These are phyloP conservation scores for Drosophila borealis DNA, from an alignment of 2,888 invertebrate species.

Conservation along the genomic window DNA sequence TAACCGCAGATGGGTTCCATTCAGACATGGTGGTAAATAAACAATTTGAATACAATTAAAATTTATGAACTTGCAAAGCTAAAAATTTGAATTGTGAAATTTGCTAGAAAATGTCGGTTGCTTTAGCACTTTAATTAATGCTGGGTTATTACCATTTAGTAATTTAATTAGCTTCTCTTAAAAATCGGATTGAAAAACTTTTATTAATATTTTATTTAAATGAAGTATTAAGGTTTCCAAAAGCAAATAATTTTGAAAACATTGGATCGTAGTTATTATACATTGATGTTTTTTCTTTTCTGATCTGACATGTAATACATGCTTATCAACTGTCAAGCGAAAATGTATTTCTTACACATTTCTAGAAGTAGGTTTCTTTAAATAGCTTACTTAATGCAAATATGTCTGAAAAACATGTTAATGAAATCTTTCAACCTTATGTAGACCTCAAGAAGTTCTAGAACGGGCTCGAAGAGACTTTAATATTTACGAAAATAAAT, in stretches of 20 bases:
- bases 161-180: constrained; percentile 31
- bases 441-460: not conserved
- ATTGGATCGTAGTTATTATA: too few species aligned
- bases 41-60: constrained; percentile 42
- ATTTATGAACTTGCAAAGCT: constrained; percentile 55
- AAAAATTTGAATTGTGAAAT: constrained; percentile 43
- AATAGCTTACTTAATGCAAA: not conserved
- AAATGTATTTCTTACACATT: too few species aligned
- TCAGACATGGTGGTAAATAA: constrained; percentile 48
- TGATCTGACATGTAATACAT: too few species aligned
- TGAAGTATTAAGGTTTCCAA: too few species aligned
- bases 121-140: constrained; percentile 21
- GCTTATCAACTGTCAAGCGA: too few species aligned
- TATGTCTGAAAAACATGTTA: not conserved
- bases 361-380: not conserved
- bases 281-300: too few species aligned
- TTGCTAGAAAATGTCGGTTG: constrained; percentile 26
- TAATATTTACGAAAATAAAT: not conserved
- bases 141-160: constrained; percentile 1
- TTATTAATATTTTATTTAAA: too few species aligned
- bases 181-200: constrained; percentile 3
- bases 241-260: too few species aligned
- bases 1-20: constrained; percentile 48
- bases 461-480: not conserved
- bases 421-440: not conserved